Base-by-base conservation (phyloP, 2,797 vertebrate species). In the Syndactyla subalaris region DNA sequence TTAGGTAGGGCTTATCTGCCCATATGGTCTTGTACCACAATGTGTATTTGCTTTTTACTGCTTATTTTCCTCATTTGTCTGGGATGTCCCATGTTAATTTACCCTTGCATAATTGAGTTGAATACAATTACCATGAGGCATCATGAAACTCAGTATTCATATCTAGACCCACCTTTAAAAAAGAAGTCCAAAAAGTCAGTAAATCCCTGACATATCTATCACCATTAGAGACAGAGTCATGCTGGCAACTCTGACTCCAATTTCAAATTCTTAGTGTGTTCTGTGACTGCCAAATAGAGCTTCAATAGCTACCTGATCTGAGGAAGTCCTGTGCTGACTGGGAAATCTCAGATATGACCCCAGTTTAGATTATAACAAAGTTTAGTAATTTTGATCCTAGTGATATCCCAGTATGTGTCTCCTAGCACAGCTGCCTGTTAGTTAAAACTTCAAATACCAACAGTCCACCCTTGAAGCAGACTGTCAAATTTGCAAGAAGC, bases 181-280 rank as follows among this genome's bases (percentile, higher is more conserved):
- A 76, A 57, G 48, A 83, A 61, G 43, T 14, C 43, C 3, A 78
- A 65, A 76, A 73, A 46, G 9, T 38, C 52, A 82, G 45, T 32
- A 91, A 77, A 68, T 49, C 51, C 5, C 16, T 74, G n/a, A 54
- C 11, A 26, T 75, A 75, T 12, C 39, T 63, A 27, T 72, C 29
- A 68, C 36, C 36, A 54, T 51, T 61, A 83, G 15, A 78, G 34
- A 74, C 9, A 57, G 39, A 80, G 16, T 43, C 73, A 58, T 5
- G 18, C 51, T 73, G 88, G 38, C 51, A 86, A 59, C 41, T 75
- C 59, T 16, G 5, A 92, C 34, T 29, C 21, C 51, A 65, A 2
- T 85, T 94, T 86, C 46, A 68, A 84, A 75, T 78, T 83, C 61
- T 91, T 71, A 30, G 45, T 27, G 30, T 71, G 88, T 89, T 65